These are phyloP conservation scores for Carassius auratus DNA, from an alignment of 2,113 vertebrate species.

Conservation along the genomic window DNA sequence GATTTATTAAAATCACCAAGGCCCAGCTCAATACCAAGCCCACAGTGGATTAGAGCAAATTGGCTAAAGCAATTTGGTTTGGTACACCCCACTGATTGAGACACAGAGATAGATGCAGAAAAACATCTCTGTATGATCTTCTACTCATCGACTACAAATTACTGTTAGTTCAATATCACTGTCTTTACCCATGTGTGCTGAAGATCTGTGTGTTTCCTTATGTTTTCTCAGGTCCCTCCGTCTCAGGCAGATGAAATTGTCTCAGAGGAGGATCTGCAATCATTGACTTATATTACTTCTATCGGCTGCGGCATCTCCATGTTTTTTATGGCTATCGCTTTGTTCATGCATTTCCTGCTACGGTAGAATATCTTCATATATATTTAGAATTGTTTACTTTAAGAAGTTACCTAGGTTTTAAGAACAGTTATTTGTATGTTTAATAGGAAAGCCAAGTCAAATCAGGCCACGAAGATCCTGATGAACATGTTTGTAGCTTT, in stretches of 20 bases:
- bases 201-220: not conserved
- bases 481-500: conserved; percentile 74
- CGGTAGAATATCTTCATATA: conserved; percentile 52
- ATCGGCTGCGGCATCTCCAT: conserved; percentile 66
- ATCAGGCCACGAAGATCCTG: conserved; percentile 70
- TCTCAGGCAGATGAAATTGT: not conserved
- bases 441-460: conserved; percentile 66
- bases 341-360: conserved; percentile 63
- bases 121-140: too few species aligned
- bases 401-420: too few species aligned
- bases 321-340: conserved; percentile 58
- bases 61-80: too few species aligned
- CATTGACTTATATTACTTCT: conserved; percentile 63
- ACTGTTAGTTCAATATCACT: too few species aligned
- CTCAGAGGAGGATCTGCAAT: conserved; percentile 20
- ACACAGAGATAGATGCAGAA: too few species aligned
- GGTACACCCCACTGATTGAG: too few species aligned
- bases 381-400: too few species aligned
- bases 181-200: too few species aligned
- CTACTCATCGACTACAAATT: too few species aligned
- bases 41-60: too few species aligned
- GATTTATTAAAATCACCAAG: too few species aligned
- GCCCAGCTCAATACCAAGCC: too few species aligned
- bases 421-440: not conserved
- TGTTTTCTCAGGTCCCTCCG: conserved; percentile 28